phyloP scores from a whole-genome alignment of 2,888 invertebrate genomes.

The Drosophila emarginata region DNA sequence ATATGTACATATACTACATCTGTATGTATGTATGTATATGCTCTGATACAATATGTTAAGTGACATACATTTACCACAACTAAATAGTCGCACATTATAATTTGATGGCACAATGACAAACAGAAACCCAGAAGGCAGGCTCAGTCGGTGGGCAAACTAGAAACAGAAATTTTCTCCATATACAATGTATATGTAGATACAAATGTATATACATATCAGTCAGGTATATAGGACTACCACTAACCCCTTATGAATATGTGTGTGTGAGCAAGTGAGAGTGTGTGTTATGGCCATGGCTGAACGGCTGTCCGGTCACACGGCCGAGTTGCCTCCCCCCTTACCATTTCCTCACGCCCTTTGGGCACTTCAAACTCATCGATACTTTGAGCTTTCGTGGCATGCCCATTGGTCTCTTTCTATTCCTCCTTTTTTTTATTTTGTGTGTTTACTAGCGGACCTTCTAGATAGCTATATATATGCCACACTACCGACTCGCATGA shows the following conservation, averaged over 20 bases:
- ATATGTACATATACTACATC: neutral
- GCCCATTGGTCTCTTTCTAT: slow-evolving; percentile 64
- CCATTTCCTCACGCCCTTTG: slow-evolving; percentile 26
- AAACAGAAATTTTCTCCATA: slow-evolving; percentile 21
- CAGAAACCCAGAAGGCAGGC: slow-evolving; percentile 27
- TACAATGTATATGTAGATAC: slow-evolving; percentile 16
- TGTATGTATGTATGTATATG: neutral
- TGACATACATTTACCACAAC: slow-evolving; percentile 73
- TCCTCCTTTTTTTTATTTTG: slow-evolving; percentile 5
- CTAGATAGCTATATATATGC: slow-evolving; percentile 34
- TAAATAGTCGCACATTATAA: slow-evolving; percentile 73
- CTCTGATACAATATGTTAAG: slow-evolving; percentile 36
- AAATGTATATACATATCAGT: slow-evolving; percentile 22
- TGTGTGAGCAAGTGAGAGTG: neutral
- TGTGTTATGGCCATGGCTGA: slow-evolving; percentile 51
- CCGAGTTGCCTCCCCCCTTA: slow-evolving; percentile 6
- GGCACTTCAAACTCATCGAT: slow-evolving; percentile 74
- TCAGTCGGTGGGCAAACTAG: slow-evolving; percentile 17
- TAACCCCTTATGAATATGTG: slow-evolving; percentile 53
- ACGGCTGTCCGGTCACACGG: slow-evolving; percentile 75
- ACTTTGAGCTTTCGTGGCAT: slow-evolving; percentile 70
- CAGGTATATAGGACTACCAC: slow-evolving; percentile 29
- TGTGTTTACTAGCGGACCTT: slow-evolving; percentile 34
- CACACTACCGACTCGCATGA: slow-evolving; percentile 59
- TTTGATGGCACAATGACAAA: slow-evolving; percentile 74